Evolutionary conservation across 1,140 invertebrate species (phyloP), one percentile per base, ranked within the genome.

Genomic region (Epicauta chinensis): DNA sequence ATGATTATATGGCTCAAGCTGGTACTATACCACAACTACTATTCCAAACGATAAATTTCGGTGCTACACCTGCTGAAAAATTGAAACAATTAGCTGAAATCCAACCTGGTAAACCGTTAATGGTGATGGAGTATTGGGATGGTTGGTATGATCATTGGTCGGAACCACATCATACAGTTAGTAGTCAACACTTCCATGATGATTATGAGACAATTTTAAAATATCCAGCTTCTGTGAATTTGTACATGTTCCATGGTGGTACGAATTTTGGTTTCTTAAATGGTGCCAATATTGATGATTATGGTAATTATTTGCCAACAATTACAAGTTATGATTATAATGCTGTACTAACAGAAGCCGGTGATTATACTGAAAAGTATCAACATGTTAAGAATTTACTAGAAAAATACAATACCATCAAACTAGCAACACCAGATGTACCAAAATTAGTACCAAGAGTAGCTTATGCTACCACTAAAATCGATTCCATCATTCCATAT

Each of bases 211-310:
- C 52, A 4, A 64, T 70, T 32, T 29, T 71, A 10, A 50, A 31
- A 10, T 62, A 46, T 46, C 59, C 75, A 37, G 75, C 75, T 15
- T 81, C 77, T 3, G 72, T 86, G 37, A 84, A 81, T 64, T 75
- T 82, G 53, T 84, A 83, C 68, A 84, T 86, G 82, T 83, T 85
- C 57, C 79, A 81, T 59, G 83, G 82, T 10, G 83, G 83, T 11
- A 84, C 83, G 0, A 84, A 77, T 66, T 86, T 81, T 64, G 83
- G 80, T 4, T 86, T 83, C 61, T 77, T 79, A 65, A 76, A 78
- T 53, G 83, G 83, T 16, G 77, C 78, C 3, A 81, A 81, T 57
- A 39, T 51, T n/a, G 40, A 36, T 13, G 38, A 57, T 48, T 36
- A n/a, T 23, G 4, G 3, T 42, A 11, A 39, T 13, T 16, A 16